Conservation (phyloP, 1,140 invertebrate genomes). For the Drosophila nigrodunni region DNA sequence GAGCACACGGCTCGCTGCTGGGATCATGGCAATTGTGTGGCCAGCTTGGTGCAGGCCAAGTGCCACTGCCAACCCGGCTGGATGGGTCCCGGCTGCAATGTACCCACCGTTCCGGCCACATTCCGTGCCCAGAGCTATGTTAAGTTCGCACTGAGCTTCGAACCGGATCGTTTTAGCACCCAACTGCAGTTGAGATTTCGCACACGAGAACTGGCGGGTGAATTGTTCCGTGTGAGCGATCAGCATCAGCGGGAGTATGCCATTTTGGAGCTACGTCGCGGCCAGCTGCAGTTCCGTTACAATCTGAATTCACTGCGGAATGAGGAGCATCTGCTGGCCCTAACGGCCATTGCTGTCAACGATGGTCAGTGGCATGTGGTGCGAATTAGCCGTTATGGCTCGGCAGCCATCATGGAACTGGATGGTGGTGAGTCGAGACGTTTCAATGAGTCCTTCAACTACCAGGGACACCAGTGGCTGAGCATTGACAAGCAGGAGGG, state of each 20-base stretch:
- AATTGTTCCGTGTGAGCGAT: slow-evolving; percentile 87
- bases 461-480: slow-evolving; percentile 87
- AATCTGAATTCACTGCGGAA: slow-evolving; percentile 88
- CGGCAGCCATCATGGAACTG: slow-evolving; percentile 87
- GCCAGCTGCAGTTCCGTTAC: slow-evolving; percentile 87
- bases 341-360: slow-evolving; percentile 87
- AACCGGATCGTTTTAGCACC: slow-evolving; percentile 87
- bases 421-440: slow-evolving; percentile 90
- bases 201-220: slow-evolving; percentile 88
- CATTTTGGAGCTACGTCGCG: slow-evolving; percentile 88
- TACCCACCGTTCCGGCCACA: slow-evolving; percentile 86
- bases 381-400: slow-evolving; percentile 87
- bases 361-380: slow-evolving; percentile 91
- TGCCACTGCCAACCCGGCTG: slow-evolving; percentile 89
- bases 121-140: slow-evolving; percentile 89
- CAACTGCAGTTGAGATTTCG: slow-evolving; percentile 89
- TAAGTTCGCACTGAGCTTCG: slow-evolving; percentile 89
- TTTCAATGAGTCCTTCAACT: slow-evolving; percentile 88
- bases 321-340: slow-evolving; percentile 86
- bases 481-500: slow-evolving; percentile 88
- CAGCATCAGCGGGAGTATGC: slow-evolving; percentile 89
- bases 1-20: slow-evolving; percentile 85
- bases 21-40: slow-evolving; percentile 88
- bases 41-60: slow-evolving; percentile 86
- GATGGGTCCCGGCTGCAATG: slow-evolving; percentile 87